Percentiles rank a stretch among this genome's conserved stretches.
Conservation (phyloP, 2,797 vertebrate genomes). For the Menidia menidia region DNA sequence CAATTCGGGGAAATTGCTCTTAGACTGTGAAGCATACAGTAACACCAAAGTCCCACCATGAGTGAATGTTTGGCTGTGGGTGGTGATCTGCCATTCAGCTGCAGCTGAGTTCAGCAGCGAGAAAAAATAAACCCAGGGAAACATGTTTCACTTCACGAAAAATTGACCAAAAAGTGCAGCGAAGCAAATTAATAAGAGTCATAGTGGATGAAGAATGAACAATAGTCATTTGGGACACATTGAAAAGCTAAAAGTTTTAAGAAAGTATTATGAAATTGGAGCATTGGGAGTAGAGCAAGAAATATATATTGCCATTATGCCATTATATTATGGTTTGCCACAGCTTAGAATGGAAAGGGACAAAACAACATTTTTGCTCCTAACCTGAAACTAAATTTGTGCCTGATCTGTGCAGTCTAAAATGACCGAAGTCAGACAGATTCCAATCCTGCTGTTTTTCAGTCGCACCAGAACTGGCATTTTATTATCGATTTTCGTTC, state of each 20-base stretch:
- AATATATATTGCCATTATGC: too few relatives aligned
- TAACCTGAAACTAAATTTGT: neutral
- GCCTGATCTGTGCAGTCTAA: neutral
- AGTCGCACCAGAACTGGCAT: too few relatives aligned
- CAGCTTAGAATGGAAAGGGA: neutral
- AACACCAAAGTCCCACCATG: slow-evolving; percentile 19
- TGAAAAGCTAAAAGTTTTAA: neutral
- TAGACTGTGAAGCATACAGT: slow-evolving; percentile 23
- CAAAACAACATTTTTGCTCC: neutral
- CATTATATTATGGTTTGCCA: neutral
- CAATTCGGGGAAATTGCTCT: slow-evolving; percentile 45
- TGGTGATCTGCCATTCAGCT: slow-evolving; percentile 14
- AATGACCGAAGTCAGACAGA: neutral
- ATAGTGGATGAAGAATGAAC: neutral
- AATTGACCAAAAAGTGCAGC: neutral
- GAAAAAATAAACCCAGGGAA: neutral
- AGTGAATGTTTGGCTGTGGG: slow-evolving; percentile 32
- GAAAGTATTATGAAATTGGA: neutral
- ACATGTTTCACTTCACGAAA: slow-evolving; percentile 4
- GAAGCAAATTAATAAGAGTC: neutral
- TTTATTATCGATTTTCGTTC: too few relatives aligned
- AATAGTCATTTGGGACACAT: neutral
- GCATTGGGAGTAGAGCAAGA: neutral
- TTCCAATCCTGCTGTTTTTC: too few relatives aligned
- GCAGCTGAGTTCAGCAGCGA: slow-evolving; percentile 21